Conservation (phyloP, 2,888 invertebrate genomes). For the Tortrix viridana region DNA sequence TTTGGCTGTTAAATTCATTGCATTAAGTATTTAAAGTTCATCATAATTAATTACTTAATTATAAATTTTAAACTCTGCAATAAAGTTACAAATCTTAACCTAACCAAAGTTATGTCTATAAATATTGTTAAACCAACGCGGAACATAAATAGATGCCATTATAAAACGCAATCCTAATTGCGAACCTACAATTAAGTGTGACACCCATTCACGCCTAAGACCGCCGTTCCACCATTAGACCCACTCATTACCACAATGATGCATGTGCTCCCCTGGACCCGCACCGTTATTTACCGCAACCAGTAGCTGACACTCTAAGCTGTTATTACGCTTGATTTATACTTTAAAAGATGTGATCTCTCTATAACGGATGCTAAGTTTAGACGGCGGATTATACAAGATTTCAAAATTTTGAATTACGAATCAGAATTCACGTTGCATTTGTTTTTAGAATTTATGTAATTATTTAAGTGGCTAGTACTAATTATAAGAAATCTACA, state of each 20-base stretch:
- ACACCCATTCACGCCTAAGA: slow-evolving; percentile 32
- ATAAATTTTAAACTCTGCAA: no score
- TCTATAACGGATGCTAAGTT: slow-evolving; percentile 47
- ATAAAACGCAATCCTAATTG: slow-evolving; percentile 16
- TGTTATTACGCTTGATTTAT: slow-evolving; percentile 52
- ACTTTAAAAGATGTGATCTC: slow-evolving; percentile 50
- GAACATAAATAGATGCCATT: slow-evolving; percentile 3
- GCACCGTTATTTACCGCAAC: slow-evolving; percentile 45
- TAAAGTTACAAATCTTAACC: no score
- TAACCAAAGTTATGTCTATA: no score
- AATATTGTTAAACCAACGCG: neutral
- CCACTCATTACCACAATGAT: slow-evolving; percentile 39
- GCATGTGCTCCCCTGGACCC: slow-evolving; percentile 36
- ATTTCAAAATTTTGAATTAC: neutral
- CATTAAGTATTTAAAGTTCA: no score
- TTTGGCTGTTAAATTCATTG: no score
- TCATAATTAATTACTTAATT: no score
- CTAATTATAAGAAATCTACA: neutral
- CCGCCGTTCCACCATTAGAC: slow-evolving; percentile 41
- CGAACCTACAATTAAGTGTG: slow-evolving; percentile 20
- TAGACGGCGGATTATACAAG: slow-evolving; percentile 38
- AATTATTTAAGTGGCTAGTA: slow-evolving; percentile 19
- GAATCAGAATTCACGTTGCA: neutral
- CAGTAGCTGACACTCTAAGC: slow-evolving; percentile 46
- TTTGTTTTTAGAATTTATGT: neutral